Evolutionary conservation across 2,888 invertebrate genomes (phyloP).

Genomic region (Cataglyphis livida): DNA sequence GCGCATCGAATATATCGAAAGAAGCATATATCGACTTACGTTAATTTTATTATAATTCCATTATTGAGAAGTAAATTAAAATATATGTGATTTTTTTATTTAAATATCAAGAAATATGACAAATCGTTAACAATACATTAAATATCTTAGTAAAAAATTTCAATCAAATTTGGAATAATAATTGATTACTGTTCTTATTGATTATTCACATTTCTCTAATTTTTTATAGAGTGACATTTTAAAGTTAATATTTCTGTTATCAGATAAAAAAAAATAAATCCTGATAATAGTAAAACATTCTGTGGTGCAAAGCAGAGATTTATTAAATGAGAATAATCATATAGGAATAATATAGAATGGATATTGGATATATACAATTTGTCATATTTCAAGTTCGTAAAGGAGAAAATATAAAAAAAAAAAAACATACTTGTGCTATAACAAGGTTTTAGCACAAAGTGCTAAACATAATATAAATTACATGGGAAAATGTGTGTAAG

Average conservation of each 20-base stretch:
- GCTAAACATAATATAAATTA: not conserved
- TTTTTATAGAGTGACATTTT: not conserved
- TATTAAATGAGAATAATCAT: not conserved
- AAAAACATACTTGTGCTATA: not conserved
- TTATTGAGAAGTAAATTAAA: not conserved
- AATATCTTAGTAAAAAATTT: not conserved
- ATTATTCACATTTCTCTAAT: not conserved
- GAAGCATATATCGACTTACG: constrained; percentile 32
- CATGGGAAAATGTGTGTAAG: not conserved
- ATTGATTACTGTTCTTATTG: not conserved
- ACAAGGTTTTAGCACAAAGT: not conserved
- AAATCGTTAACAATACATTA: not conserved
- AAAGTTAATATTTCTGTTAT: not conserved
- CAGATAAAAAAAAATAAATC: not conserved
- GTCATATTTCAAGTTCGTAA: constrained; percentile 2
- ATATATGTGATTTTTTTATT: not conserved
- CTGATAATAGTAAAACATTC: not conserved
- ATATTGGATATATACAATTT: not conserved
- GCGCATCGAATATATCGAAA: constrained; percentile 1
- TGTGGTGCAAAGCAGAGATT: not conserved
- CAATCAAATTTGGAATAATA: no score
- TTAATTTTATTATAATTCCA: constrained; percentile 17
- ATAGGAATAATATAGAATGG: not conserved
- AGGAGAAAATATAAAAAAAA: not conserved
- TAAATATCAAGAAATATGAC: not conserved